Percentiles rank a stretch among this genome's conserved stretches.
These are phyloP conservation scores for Octodon degus DNA, from an alignment of 2,113 vertebrate species.

Conservation along the genomic window DNA sequence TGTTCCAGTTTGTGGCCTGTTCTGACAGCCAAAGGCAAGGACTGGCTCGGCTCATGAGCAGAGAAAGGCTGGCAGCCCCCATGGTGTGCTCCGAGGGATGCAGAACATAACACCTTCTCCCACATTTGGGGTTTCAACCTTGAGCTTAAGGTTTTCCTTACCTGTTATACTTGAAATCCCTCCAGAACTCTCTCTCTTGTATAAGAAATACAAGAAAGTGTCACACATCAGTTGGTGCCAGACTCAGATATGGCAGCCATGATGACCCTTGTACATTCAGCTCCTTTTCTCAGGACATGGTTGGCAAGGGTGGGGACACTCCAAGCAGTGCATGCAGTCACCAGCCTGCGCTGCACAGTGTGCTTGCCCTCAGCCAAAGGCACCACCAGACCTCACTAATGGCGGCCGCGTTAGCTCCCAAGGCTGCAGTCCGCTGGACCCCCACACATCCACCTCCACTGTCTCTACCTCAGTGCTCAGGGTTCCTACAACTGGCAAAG, in stretches of 20 bases:
- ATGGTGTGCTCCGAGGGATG: neutral
- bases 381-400: neutral
- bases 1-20: neutral
- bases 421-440: no score
- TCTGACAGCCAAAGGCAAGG: neutral
- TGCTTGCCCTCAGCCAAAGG: neutral
- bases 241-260: neutral
- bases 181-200: neutral
- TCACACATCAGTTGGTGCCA: neutral
- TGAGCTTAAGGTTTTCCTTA: neutral
- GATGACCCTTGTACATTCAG: neutral
- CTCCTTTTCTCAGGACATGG: neutral
- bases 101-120: neutral
- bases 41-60: neutral
- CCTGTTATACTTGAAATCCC: conserved; percentile 26
- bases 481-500: neutral
- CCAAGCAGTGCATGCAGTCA: fast-evolving
- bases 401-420: fast-evolving
- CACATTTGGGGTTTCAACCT: neutral
- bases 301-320: no score
- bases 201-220: neutral
- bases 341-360: no score
- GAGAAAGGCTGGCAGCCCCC: neutral
- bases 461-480: neutral
- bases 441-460: no score